Percentiles rank a stretch among this genome's conserved stretches.
phyloP scores from a whole-genome alignment of 64 coral and sea anemone species.

The Actinia tenebrosa region DNA sequence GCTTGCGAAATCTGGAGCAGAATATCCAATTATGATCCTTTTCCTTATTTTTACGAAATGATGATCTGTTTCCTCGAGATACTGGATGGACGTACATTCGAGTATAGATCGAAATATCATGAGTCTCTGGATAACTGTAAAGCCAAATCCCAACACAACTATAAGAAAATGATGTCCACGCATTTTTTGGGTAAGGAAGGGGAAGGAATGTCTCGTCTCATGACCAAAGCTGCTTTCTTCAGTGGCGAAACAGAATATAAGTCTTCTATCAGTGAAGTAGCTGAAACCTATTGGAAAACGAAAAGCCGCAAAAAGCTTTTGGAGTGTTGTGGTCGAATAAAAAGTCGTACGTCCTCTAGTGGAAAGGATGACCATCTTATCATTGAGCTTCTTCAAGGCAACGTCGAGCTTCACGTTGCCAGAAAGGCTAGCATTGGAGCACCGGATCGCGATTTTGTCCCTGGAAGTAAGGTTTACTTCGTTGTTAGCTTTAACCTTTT shows the following conservation, averaged over 20 bases:
- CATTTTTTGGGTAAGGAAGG: conserved; percentile 49
- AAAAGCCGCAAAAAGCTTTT: conserved; percentile 55
- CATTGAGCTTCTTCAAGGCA: conserved; percentile 78
- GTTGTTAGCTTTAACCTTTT: conserved; percentile 85
- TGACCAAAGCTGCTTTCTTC: conserved; percentile 32
- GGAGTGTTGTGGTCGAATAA: conserved; percentile 75
- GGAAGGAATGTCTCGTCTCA: conserved; percentile 63
- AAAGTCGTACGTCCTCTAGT: conserved; percentile 18
- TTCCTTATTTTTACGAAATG: conserved; percentile 69
- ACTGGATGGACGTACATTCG: conserved; percentile 44
- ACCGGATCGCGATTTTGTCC: conserved; percentile 57
- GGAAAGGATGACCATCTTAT: conserved; percentile 15
- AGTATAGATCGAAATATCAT: conserved; percentile 30
- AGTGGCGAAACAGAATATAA: conserved; percentile 40
- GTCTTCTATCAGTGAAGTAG: not conserved
- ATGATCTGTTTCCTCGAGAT: conserved; percentile 62
- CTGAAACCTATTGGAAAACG: conserved; percentile 50
- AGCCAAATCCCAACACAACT: conserved; percentile 52
- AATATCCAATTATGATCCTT: conserved; percentile 13
- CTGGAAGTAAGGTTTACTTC: conserved; percentile 71
- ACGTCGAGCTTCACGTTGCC: conserved; percentile 58
- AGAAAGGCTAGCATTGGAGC: conserved; percentile 71
- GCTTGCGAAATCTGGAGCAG: conserved; percentile 22
- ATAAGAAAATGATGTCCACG: conserved; percentile 25
- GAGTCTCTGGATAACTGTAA: conserved; percentile 15